Evolutionary conservation across 2,113 vertebrate genomes (phyloP), one percentile per base, ranked within the genome.

Genomic region (Platichthys flesus): DNA sequence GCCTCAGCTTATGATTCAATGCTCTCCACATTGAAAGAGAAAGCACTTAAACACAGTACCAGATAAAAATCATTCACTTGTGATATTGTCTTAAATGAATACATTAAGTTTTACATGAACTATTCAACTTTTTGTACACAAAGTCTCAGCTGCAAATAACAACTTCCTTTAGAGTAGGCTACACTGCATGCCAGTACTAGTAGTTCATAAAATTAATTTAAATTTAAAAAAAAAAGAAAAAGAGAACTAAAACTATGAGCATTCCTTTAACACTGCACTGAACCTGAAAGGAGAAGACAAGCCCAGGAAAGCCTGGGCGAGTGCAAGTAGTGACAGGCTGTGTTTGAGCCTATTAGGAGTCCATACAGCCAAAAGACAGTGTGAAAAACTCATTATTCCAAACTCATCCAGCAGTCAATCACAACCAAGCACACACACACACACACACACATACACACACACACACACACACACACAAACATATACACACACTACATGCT

Each of bases 271-370:
- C 49, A 42, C 10, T 0, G 18, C 20, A 12, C 18, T 54, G 45
- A 67, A 54, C 26, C 52, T 81, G 49, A 81, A 76, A 70, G 61
- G 26, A 68, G 64, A 83, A 68, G 70, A 71, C 71, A 74, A 85
- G 70, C 21, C 42, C 3, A 45, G 51, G 49, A 54, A 64, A 75
- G 49, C 67, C 31, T 37, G 52, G 18, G 56, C 60, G 15, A 65
- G 71, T 81, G 69, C 89, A 88, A 77, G 85, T 82, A 85, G 75
- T 87, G 82, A 90, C 88, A 89, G 76, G 85, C 87, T 83, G 77
- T 2, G 37, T 82, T 79, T 80, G 81, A 82, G 84, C 76, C 84
- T 81, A 83, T 90, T 87, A 82, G 51, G 67, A 69, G 71, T 37
- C 78, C 35, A 87, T 68, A 77, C 56, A 89, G 71, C 78, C 66